Evolutionary conservation across 2,888 invertebrate species (phyloP).

Genomic region (Melanotus villosus): DNA sequence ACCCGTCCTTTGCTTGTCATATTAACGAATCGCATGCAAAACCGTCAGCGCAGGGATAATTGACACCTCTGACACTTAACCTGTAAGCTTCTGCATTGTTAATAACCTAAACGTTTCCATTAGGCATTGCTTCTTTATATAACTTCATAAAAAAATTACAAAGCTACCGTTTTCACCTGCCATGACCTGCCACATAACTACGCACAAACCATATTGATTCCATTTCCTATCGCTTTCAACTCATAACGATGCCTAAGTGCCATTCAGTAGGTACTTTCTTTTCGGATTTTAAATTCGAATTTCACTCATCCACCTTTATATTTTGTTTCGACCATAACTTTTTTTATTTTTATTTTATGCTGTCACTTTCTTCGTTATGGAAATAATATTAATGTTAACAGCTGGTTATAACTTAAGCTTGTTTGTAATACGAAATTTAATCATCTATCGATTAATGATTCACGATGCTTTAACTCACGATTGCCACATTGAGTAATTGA

Average conservation of each 20-base stretch:
- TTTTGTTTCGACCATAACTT: background rate
- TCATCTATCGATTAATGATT: no score
- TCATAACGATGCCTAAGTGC: slow-evolving; percentile 19
- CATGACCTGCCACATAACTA: slow-evolving; percentile 22
- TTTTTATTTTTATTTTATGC: no score
- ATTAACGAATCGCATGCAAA: slow-evolving; percentile 38
- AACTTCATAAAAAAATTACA: slow-evolving; percentile 22
- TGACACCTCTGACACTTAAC: slow-evolving; percentile 39
- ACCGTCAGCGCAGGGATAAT: slow-evolving; percentile 26
- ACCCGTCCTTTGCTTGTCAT: slow-evolving; percentile 36
- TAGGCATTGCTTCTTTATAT: slow-evolving; percentile 21
- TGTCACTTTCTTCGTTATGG: no score
- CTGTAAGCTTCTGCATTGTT: slow-evolving; percentile 34
- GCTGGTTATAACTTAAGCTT: no score
- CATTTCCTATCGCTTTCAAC: slow-evolving; percentile 21
- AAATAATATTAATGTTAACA: no score
- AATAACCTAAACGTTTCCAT: slow-evolving; percentile 31
- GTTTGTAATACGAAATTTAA: no score
- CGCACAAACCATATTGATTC: slow-evolving; percentile 22
- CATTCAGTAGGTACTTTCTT: slow-evolving; percentile 6
- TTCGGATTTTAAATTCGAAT: slow-evolving; percentile 13
- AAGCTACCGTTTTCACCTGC: slow-evolving; percentile 14
- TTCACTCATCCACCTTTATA: background rate
- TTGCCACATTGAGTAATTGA: no score
- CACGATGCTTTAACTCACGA: no score